A percentile compares a stretch with the other conserved stretches of the same genome.
Evolutionary conservation across 2,797 vertebrate genomes (phyloP).

Genomic region (Sternarchorhynchus goeldii): DNA sequence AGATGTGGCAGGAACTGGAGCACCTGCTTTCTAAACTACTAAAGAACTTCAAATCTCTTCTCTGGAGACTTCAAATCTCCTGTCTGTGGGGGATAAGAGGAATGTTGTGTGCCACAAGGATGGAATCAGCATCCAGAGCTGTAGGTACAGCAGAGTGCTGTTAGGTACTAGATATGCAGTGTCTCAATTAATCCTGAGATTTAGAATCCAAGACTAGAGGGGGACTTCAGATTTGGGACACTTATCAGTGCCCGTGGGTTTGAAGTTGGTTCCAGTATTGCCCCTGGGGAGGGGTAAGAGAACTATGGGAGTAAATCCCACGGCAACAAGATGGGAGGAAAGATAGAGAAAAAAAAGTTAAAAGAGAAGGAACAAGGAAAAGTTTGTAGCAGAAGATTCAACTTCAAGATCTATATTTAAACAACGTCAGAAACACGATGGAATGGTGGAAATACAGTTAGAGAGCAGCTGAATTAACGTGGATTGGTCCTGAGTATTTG

Average conservation of each 20-base stretch:
- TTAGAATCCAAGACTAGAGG: slow-evolving; percentile 36
- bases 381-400: too few relatives aligned
- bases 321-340: neutral
- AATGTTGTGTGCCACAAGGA: neutral
- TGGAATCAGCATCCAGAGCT: slow-evolving; percentile 1
- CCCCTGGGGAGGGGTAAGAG: neutral
- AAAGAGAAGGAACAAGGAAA: too few relatives aligned
- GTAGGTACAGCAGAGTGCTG: slow-evolving; percentile 45
- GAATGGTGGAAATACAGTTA: too few relatives aligned
- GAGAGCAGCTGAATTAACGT: too few relatives aligned
- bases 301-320: slow-evolving; percentile 21
- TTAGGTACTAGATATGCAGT: slow-evolving; percentile 53
- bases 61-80: slow-evolving; percentile 4
- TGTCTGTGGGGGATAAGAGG: neutral
- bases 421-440: too few relatives aligned
- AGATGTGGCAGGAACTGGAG: neutral
- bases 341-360: neutral
- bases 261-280: slow-evolving; percentile 20
- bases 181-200: slow-evolving; percentile 51
- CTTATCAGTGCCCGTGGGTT: slow-evolving; percentile 36
- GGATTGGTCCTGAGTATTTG: neutral
- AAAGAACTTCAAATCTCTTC: neutral
- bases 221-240: slow-evolving; percentile 48
- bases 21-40: neutral
- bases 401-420: too few relatives aligned